Conservation (phyloP, 2,888 invertebrate species). For the Pseudoips prasinana region DNA sequence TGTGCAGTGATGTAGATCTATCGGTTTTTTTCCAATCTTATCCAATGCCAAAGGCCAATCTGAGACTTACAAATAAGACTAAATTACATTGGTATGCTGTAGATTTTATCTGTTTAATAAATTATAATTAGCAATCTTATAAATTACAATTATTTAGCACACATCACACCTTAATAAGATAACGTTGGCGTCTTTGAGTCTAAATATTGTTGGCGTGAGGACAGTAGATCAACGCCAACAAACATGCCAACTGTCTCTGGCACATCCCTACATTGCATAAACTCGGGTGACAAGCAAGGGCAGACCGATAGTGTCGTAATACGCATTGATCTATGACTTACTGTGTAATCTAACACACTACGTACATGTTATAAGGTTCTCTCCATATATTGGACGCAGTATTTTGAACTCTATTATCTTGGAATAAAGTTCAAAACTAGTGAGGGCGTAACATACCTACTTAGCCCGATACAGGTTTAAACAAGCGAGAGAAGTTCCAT, state of each 20-base stretch:
- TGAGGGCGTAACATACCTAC: too few species aligned
- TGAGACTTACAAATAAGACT: too few species aligned
- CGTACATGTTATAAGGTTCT: conserved; percentile 18
- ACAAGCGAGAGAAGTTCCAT: too few species aligned
- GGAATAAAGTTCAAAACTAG: too few species aligned
- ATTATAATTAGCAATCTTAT: conserved; percentile 23
- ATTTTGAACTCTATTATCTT: too few species aligned
- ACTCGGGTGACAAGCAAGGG: conserved; percentile 54
- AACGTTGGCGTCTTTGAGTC: conserved; percentile 65
- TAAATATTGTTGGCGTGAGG: conserved; percentile 68
- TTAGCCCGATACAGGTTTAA: too few species aligned
- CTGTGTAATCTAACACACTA: conserved; percentile 19
- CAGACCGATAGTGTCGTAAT: conserved; percentile 44
- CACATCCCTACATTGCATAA: conserved; percentile 60
- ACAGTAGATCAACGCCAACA: conserved; percentile 50
- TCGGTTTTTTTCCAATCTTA: too few species aligned
- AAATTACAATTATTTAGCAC: conserved; percentile 32
- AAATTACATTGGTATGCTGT: too few species aligned
- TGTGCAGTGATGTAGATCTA: too few species aligned
- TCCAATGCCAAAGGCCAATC: too few species aligned
- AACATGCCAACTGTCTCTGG: conserved; percentile 65
- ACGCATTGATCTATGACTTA: conserved; percentile 34
- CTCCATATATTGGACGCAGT: too few species aligned
- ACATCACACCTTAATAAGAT: conserved; percentile 35
- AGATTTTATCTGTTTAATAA: too few species aligned